These are phyloP conservation scores for Theristus sp. DNA, from an alignment of 2,888 invertebrate genomes.

Conservation along the genomic window DNA sequence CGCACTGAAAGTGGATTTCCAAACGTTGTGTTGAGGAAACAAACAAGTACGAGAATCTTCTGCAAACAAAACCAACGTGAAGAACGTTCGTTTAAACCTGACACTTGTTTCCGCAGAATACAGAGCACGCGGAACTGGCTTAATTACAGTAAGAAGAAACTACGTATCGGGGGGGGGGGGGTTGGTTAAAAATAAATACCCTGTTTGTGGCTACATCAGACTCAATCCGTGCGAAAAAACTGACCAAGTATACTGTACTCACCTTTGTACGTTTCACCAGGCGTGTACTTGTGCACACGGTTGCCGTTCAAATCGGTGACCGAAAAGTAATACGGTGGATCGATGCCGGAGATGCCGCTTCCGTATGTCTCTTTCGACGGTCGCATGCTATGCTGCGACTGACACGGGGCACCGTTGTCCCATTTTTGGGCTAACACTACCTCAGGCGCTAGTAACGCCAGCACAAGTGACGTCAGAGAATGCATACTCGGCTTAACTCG, in stretches of 20 bases:
- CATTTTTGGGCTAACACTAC: background rate
- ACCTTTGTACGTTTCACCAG: constrained; percentile 3
- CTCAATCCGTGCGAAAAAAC: too few species aligned
- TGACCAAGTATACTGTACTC: too few species aligned
- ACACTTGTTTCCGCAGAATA: too few species aligned
- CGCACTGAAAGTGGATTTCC: constrained; percentile 4
- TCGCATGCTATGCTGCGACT: background rate
- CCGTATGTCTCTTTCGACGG: constrained; percentile 3
- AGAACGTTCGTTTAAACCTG: too few species aligned
- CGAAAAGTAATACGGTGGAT: constrained; percentile 1
- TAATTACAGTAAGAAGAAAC: too few species aligned
- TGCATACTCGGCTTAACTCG: too few species aligned
- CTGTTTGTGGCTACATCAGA: too few species aligned
- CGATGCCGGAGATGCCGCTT: background rate
- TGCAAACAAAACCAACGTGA: too few species aligned
- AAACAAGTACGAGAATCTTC: background rate
- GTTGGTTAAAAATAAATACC: too few species aligned
- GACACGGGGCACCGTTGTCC: constrained; percentile 4
- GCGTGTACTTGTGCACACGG: background rate
- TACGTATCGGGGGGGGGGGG: too few species aligned
- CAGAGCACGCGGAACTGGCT: too few species aligned
- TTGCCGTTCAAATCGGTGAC: background rate
- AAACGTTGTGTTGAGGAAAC: background rate
- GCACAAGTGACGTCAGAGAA: too few species aligned
- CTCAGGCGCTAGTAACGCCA: background rate